Percentiles rank a stretch among this genome's conserved stretches.
These are phyloP conservation scores for Lasioglossum lativentre DNA, from an alignment of 2,888 invertebrate genomes.

Conservation along the genomic window DNA sequence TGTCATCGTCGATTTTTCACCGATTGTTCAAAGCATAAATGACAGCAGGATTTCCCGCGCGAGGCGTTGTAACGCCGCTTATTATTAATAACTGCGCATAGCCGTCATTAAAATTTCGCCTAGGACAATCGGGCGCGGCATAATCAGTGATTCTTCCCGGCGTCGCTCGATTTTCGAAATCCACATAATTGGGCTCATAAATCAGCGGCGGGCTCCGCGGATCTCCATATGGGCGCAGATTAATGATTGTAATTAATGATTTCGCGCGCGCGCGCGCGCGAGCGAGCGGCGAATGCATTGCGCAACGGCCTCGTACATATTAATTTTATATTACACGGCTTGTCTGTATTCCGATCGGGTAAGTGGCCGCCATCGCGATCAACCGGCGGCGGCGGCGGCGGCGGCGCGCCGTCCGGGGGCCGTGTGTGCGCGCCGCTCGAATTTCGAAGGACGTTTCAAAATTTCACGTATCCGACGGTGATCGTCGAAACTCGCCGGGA, in stretches of 20 bases:
- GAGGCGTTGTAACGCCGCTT: background rate
- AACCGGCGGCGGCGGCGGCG: too few species aligned
- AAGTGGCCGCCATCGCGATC: constrained; percentile 18
- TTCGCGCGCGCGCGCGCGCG: background rate
- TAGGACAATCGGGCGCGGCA: background rate
- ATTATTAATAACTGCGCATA: background rate
- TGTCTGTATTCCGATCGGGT: constrained; percentile 34
- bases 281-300: constrained; percentile 1
- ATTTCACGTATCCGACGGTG: constrained; percentile 8
- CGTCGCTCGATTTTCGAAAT: constrained; percentile 21
- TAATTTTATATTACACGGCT: constrained; percentile 45
- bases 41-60: background rate
- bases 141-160: constrained; percentile 4
- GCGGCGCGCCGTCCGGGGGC: too few species aligned
- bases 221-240: constrained; percentile 31
- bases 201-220: constrained; percentile 8
- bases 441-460: constrained; percentile 35
- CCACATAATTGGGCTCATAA: constrained; percentile 31
- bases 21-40: background rate
- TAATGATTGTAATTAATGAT: constrained; percentile 59
- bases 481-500: background rate
- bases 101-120: background rate
- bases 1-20: background rate
- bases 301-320: constrained; percentile 36
- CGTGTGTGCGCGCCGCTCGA: background rate